phyloP scores from a whole-genome alignment of 92 coral and sea anemone species.

The Porites cylindrica region DNA sequence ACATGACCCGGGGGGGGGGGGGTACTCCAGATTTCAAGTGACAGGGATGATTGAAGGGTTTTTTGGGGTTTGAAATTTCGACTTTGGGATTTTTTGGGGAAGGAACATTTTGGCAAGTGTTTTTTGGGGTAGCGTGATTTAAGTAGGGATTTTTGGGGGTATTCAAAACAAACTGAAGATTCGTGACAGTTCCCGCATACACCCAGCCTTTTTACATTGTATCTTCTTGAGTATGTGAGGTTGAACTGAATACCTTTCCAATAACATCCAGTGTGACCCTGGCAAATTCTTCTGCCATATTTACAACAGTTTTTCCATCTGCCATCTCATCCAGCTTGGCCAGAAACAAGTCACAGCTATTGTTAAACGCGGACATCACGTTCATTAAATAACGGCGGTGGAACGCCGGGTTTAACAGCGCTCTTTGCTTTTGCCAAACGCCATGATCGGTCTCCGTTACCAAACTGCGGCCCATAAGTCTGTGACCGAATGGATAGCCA shows the following conservation, averaged over 20 bases:
- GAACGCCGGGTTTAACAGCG: conserved; percentile 86
- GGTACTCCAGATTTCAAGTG: too few species aligned
- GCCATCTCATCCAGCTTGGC: conserved; percentile 69
- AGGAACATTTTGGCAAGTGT: too few species aligned
- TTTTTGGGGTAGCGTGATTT: too few species aligned
- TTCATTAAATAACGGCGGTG: conserved; percentile 89
- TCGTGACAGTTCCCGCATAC: too few species aligned
- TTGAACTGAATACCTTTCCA: conserved; percentile 70
- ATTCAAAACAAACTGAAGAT: too few species aligned
- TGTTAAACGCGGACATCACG: conserved; percentile 80
- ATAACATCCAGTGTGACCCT: conserved; percentile 90
- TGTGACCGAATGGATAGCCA: conserved; percentile 69
- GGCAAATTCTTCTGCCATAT: conserved; percentile 87
- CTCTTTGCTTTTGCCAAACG: conserved; percentile 83
- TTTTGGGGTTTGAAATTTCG: too few species aligned
- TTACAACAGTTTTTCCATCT: conserved; percentile 75
- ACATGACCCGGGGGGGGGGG: too few species aligned
- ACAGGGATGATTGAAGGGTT: too few species aligned
- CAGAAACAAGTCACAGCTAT: conserved; percentile 81
- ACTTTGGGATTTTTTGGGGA: too few species aligned
- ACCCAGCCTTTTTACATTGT: not conserved
- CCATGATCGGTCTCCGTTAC: conserved; percentile 70
- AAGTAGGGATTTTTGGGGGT: too few species aligned
- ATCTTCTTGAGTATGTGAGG: too few species aligned
- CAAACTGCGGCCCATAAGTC: conserved; percentile 74